Evolutionary conservation across 2,113 vertebrate species (phyloP).

Genomic region (Charina bottae): DNA sequence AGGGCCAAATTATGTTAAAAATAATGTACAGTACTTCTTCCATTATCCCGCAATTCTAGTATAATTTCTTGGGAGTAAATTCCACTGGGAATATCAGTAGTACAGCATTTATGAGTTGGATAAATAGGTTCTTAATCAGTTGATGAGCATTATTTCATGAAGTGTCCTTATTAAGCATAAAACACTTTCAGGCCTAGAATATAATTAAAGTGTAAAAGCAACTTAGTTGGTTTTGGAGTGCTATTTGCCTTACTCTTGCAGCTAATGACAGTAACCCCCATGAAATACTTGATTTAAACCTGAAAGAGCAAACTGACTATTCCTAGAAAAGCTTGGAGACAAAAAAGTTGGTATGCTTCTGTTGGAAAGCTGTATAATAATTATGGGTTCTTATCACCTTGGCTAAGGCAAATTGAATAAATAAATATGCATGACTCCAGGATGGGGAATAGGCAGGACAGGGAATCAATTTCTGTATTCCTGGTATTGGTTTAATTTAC

Average conservation of each 20-base stretch:
- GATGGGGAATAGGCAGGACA: neutral
- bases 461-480: neutral
- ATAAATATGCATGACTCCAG: neutral
- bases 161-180: neutral
- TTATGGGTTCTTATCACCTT: neutral
- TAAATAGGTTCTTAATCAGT: neutral
- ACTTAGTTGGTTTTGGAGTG: neutral
- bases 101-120: neutral
- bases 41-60: neutral
- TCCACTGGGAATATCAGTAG: neutral
- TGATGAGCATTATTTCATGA: neutral
- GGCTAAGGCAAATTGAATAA: neutral
- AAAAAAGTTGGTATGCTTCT: neutral
- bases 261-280: neutral
- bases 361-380: neutral
- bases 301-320: neutral
- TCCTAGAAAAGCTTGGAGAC: neutral
- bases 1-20: neutral
- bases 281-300: neutral
- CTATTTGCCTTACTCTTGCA: neutral
- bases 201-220: neutral
- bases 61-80: conserved; percentile 6
- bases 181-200: neutral
- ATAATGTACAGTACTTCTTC: neutral
- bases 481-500: neutral